Evolutionary conservation across 1,140 invertebrate species (phyloP).

Genomic region (Heliconius congener): DNA sequence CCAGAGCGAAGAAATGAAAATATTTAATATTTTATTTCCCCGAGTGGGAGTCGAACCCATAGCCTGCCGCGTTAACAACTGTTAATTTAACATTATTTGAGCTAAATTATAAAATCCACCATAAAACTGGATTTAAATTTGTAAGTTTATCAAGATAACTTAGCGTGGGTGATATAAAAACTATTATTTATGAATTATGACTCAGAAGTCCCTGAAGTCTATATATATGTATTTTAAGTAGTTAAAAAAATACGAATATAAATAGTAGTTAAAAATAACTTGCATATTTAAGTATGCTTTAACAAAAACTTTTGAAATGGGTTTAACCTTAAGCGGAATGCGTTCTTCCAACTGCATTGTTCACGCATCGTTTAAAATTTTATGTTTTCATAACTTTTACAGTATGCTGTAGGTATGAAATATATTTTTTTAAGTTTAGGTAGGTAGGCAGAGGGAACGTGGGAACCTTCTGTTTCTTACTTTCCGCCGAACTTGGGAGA

Average conservation of each 20-base stretch:
- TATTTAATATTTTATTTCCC: too few species aligned
- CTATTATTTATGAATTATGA: not conserved
- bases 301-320: not conserved
- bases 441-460: too few species aligned
- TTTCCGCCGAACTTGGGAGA: too few species aligned
- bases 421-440: too few species aligned
- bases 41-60: too few species aligned
- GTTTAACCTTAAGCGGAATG: not conserved
- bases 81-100: not conserved
- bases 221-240: not conserved
- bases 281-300: not conserved
- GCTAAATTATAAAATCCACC: not conserved
- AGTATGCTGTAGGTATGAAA: not conserved
- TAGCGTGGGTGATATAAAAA: not conserved
- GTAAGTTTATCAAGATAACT: not conserved
- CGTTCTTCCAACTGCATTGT: not conserved
- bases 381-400: not conserved
- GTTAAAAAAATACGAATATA: not conserved
- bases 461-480: too few species aligned
- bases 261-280: not conserved
- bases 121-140: not conserved
- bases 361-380: not conserved
- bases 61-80: too few species aligned
- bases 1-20: too few species aligned
- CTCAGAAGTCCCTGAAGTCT: not conserved